Conservation (phyloP, 2,797 vertebrate genomes). For the Anguilla marmorata region DNA sequence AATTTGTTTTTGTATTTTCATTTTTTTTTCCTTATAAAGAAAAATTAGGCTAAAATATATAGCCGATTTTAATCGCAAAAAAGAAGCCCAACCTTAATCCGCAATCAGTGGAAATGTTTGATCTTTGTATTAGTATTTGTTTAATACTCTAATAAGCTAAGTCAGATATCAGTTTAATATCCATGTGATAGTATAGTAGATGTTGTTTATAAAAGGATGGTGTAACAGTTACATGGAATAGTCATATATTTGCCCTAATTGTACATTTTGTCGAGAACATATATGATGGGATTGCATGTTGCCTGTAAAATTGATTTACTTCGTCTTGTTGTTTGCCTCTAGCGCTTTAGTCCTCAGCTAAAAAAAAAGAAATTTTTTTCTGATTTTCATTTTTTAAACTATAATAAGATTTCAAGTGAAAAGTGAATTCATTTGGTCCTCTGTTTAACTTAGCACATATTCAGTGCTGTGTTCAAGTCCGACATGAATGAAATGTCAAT, state of each 20-base stretch:
- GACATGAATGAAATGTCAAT: conserved; percentile 8
- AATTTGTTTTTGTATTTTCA: not conserved
- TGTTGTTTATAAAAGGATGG: conserved; percentile 55
- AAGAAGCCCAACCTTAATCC: conserved; percentile 44
- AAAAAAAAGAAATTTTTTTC: conserved; percentile 46
- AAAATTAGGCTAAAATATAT: conserved; percentile 40
- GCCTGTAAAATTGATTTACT: conserved; percentile 69
- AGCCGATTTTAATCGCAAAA: conserved; percentile 32
- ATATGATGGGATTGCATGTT: conserved; percentile 73
- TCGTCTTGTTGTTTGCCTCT: conserved; percentile 61
- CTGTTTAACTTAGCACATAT: conserved; percentile 23
- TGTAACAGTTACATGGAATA: conserved; percentile 63
- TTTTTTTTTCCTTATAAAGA: conserved; percentile 34
- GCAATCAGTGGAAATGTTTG: conserved; percentile 51
- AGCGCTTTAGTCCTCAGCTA: conserved; percentile 47
- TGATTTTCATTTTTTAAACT: conserved; percentile 41
- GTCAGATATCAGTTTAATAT: conserved; percentile 54
- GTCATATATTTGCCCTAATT: conserved; percentile 63
- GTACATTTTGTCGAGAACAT: conserved; percentile 69
- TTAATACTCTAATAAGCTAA: conserved; percentile 69
- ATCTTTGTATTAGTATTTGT: conserved; percentile 54
- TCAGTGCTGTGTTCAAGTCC: conserved; percentile 27
- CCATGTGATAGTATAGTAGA: conserved; percentile 53
- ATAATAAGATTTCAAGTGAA: conserved; percentile 11
- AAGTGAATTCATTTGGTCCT: conserved; percentile 26